Base-by-base conservation (phyloP, 1,140 invertebrate genomes). In the Drosophila yakuba region DNA sequence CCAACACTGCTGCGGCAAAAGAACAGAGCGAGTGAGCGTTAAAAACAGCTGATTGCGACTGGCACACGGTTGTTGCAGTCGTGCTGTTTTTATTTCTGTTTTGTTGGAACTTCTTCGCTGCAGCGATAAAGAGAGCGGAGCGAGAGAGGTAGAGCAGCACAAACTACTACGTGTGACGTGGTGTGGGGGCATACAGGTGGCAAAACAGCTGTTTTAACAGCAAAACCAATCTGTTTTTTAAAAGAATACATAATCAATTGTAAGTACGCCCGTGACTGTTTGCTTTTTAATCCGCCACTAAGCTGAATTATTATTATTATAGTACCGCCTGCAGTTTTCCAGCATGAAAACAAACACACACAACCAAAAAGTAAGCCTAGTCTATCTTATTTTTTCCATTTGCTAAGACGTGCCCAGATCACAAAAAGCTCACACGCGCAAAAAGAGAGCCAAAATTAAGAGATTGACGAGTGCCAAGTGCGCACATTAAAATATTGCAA, bases 401-500 rank as follows among this genome's bases (percentile, higher is more conserved):
- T 78, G 77, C 73, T 89, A 80, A 88, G 83, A 88, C 83, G 83
- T 88, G 80, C 60, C 45, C 73, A 74, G 44, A 69, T 55, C 41
- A 47, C 54, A 76, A 51, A 47, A 47, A 15, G 32, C 48, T 35
- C 47, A 28, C n/a, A 15, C 14, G n/a, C 25, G 28, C 45, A 54
- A 45, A 62, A 66, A 48, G 48, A 64, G 41, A 66, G 28, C 10
- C 28, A 43, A 20, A 62, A 54, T n/a, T 61, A 71, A 48, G 50
- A 69, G 75, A 81, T 74, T 75, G 76, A 72, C 68, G 74, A 79
- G 73, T 83, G 82, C 75, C 73, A 90, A 90, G 79, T 85, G 85
- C 78, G 82, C 88, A 83, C 88, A 90, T 84, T 73, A 88, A 78
- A 88, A 91, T 84, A 91, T 91, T 91, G 88, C 80, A 91, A 91